Base-by-base conservation (phyloP, 92 coral and sea anemone species). In the Parazoanthus swiftii region DNA sequence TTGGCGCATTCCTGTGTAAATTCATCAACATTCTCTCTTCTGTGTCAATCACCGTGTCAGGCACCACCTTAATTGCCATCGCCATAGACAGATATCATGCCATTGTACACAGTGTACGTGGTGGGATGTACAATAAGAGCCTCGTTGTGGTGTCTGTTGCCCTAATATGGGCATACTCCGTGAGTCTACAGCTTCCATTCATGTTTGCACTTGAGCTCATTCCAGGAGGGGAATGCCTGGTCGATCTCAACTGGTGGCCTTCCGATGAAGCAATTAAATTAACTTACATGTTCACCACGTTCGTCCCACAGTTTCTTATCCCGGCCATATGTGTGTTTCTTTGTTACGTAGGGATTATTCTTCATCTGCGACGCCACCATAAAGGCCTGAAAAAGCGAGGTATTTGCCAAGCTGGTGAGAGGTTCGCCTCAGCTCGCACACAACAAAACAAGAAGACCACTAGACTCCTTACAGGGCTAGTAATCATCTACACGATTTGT, bases 381-480 rank as follows among this genome's bases (percentile, higher is more conserved):
- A 85, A 91, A 82, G 18, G 65, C 37, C 88, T 92, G 85, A 84
- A 91, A 23, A 85, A 91, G 73, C 95, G 88, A 20, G 97, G 97
- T 13, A 89, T 94, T 37, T 91, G 89, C 85, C 82, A 80, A 37
- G 85, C 89, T 48, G 89, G 88, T 7, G 79, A 92, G 29, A 50
- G n/a, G 14, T 84, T 87, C 75, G 88, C 95, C n/a, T 81, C 88
- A 70, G 86, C 37, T 82, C 93, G 97, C 33, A 85, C 71, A 23
- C 90, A 88, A 63, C 97, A 94, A 77, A 94, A 94, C 92, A 89
- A 92, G 70, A 94, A 94, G 77, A 94, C 97, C 42, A 94, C 97
- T 3, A 93, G 92, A 86, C 88, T 93, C 7, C 79, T 94, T 11
- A 94, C 97, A 8, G 97, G 97, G 11, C 63, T 94, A 26, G 97